A percentile compares a stretch with the other conserved stretches of the same genome.
Conservation (phyloP, 1,140 invertebrate genomes). For the Sarcophaga peregrina region DNA sequence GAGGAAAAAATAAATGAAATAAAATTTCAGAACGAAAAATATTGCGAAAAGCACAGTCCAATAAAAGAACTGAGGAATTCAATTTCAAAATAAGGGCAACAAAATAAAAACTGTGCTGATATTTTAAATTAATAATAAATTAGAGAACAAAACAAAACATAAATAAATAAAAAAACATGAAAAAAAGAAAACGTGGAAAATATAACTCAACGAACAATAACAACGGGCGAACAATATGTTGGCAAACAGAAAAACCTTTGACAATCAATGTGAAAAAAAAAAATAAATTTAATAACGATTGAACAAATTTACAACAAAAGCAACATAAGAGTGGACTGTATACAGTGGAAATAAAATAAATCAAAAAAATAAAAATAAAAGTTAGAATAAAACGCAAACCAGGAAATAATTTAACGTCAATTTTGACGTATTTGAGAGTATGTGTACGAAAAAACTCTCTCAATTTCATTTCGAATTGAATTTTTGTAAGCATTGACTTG, state of each 20-base stretch:
- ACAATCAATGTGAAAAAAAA: slow-evolving; percentile 39
- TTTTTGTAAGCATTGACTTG: too few species aligned
- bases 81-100: too few species aligned
- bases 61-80: too few species aligned
- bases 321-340: not conserved
- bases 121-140: not conserved
- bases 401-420: slow-evolving; percentile 31
- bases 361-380: too few species aligned
- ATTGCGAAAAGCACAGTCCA: too few species aligned
- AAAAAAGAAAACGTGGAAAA: not conserved
- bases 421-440: too few species aligned
- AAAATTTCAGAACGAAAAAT: not conserved
- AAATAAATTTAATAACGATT: too few species aligned
- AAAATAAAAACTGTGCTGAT: too few species aligned
- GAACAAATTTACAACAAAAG: too few species aligned
- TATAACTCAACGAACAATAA: not conserved
- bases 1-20: not conserved
- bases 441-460: too few species aligned
- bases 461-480: too few species aligned
- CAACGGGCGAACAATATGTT: not conserved
- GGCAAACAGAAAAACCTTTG: slow-evolving; percentile 32
- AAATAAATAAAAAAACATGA: not conserved
- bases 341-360: not conserved
- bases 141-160: slow-evolving; percentile 24
- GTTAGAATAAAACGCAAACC: slow-evolving; percentile 31